Evolutionary conservation across 2,888 invertebrate genomes (phyloP), one percentile per base, ranked within the genome.

Genomic region (Nezara viridula): DNA sequence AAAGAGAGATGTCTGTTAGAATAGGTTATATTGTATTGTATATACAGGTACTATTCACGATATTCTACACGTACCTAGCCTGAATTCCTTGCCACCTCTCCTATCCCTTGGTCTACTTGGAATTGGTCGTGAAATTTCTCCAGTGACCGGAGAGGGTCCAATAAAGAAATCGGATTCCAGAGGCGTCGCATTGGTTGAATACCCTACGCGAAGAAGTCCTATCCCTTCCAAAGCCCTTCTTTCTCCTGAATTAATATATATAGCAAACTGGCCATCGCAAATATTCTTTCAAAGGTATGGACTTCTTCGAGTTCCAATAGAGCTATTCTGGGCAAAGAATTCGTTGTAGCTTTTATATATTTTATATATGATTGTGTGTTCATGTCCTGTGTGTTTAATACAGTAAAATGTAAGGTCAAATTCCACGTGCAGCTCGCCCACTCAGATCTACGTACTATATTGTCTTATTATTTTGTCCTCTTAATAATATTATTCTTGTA

Each of bases 91-190:
- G 50, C 7, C 21, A n/a, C 27, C 14, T 14, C 16, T 37, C 32
- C 66, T 73, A 21, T 32, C 19, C n/a, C 32, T 19, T 32, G 19
- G 66, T 19, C 66, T 37, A 73, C 37, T 37, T 73, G 66, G 66
- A 73, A 73, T 73, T 14, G 16, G 27, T 32, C 27, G 27, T 32
- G 60, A 60, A 60, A 60, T 60, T 37, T 73, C 37, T 44, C 44
- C n/a, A n/a, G 44, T n/a, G 81, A 7, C n/a, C n/a, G 81, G 44
- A 81, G 81, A 47, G 44, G 24, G 12, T 44, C 81, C 81, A 81
- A 81, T 81, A 81, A 81, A 81, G 81, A 81, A 81, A 81, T 47
- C 44, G 81, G 81, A 81, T 44, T 81, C 81, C 81, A 16, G 44
- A 6, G 14, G 44, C 81, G n/a, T 81, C 44, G 81, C 81, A 81